Base-by-base conservation (phyloP, 2,113 vertebrate species). In the Stigmatopora nigra region DNA sequence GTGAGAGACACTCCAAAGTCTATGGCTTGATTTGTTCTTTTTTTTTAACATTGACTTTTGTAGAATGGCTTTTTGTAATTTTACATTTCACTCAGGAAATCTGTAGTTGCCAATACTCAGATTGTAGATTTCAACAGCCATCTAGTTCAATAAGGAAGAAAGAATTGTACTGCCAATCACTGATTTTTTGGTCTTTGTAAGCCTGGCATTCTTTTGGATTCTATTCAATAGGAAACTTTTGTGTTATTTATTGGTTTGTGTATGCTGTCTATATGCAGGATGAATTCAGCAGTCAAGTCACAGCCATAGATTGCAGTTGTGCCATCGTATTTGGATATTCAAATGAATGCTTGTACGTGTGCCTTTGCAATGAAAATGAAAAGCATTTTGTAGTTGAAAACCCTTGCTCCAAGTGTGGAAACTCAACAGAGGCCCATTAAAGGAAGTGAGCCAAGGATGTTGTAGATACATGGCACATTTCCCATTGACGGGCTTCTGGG, bases 181-280 rank as follows among this genome's bases (percentile, higher is more conserved):
- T 20, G 11, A 31, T 44, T 58, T 58, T 36, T 38, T 61, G 58
- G 38, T 45, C 38, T 44, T 61, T 61, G 38, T 61, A n/a, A 14
- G 38, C n/a, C 11, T n/a, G 13, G n/a, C 36, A 11, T 61, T 20
- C 58, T 20, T 13, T 45, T 61, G n/a, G 19, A 13, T 20, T 61
- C n/a, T 44, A 3, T 61, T 44, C 58, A 59, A 35, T 31, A 60
- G 20, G 58, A 61, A 11, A 38, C 58, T 61, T 44, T 61, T 44
- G 19, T 45, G 58, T 61, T 61, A 61, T 61, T 61, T 61, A 61
- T 61, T 61, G 58, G 58, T 38, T 61, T 61, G 58, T 61, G 36
- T 11, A 59, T 59, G 15, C 35, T 59, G 36, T 17, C 58, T 60
- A 44, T 41, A 44, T 41, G 57, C 17, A 60, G 17, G 36, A 41